phyloP scores from a whole-genome alignment of 2,113 vertebrate genomes.

The Actinemys pallida region DNA sequence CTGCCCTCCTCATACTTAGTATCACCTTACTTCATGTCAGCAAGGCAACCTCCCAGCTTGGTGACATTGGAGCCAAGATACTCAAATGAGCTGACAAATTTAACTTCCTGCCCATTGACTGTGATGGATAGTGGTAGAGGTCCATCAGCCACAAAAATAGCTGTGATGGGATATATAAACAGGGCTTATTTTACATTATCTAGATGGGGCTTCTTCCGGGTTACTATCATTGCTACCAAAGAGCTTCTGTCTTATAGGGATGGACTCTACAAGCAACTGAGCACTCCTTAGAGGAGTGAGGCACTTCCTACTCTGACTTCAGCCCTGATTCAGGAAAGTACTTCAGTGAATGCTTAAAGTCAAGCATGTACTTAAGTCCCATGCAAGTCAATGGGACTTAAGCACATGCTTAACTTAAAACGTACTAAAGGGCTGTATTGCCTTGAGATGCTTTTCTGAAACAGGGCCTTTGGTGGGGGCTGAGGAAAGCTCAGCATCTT shows the following conservation, averaged over 20 bases:
- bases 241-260: neutral
- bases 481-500: neutral
- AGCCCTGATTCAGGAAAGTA: neutral
- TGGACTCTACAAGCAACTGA: neutral
- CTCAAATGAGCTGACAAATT: neutral
- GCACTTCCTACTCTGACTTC: neutral
- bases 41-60: neutral
- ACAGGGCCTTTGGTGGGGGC: neutral
- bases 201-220: neutral
- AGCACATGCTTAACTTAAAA: neutral
- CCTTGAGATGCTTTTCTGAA: neutral
- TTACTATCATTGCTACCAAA: neutral
- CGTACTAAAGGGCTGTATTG: neutral
- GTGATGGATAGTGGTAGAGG: neutral
- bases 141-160: neutral
- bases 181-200: neutral
- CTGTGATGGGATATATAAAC: neutral
- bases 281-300: neutral
- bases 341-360: neutral
- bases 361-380: no score
- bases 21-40: neutral
- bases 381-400: neutral
- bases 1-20: no score
- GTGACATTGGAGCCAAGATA: neutral
- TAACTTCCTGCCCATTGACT: neutral